Evolutionary conservation across 2,113 vertebrate species (phyloP).

Genomic region (Beaufortia kweichowensis): DNA sequence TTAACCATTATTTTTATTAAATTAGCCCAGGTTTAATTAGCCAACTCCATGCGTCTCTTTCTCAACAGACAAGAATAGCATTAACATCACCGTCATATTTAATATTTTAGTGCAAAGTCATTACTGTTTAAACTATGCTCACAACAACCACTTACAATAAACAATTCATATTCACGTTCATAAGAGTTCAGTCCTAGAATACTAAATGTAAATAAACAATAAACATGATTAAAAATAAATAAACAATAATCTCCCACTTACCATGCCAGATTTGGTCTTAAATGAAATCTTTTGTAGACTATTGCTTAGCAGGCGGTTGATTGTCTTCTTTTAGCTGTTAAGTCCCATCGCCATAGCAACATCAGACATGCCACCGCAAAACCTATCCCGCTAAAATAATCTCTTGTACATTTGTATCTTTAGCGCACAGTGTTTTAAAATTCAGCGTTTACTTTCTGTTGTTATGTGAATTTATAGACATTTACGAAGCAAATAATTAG

Average conservation of each 20-base stretch:
- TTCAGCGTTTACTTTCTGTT: not conserved
- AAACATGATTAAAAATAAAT: too few species aligned
- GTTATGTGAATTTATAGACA: not conserved
- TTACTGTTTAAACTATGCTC: not conserved
- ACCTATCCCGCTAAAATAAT: not conserved
- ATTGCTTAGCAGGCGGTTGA: not conserved
- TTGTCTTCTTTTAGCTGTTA: conserved; percentile 12
- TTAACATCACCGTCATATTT: not conserved
- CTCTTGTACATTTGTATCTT: not conserved
- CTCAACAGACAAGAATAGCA: not conserved
- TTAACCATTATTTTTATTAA: not conserved
- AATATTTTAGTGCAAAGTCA: not conserved
- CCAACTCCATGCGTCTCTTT: not conserved
- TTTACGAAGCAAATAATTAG: not conserved
- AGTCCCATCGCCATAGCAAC: conserved; percentile 48
- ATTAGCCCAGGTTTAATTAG: not conserved
- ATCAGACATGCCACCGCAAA: not conserved
- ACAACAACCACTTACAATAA: too few species aligned
- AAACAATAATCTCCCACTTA: not conserved
- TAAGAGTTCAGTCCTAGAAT: not conserved
- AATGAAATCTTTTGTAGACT: not conserved
- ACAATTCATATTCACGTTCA: not conserved
- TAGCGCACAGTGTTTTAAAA: not conserved
- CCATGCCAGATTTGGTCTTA: not conserved
- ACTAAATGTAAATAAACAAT: not conserved